Base-by-base conservation (phyloP, 2,888 invertebrate species). In the Chalcosyrphus nemorum region DNA sequence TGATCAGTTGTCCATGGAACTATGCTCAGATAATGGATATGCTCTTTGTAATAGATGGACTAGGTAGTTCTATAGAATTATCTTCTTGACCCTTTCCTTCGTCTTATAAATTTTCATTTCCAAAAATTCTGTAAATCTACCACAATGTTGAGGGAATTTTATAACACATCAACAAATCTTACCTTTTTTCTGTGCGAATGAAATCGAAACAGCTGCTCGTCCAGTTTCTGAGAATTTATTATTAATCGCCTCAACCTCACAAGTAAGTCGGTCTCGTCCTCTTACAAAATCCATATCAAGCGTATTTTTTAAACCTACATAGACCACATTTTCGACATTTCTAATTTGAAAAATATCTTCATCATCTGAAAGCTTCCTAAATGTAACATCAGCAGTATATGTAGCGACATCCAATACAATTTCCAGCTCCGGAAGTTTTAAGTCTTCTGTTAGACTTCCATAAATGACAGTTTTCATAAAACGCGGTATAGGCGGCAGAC, bases 241-340 rank as follows among this genome's bases (percentile, higher is more conserved):
- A 74, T 87, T 82, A 3, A 59, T 45, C 1, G 88, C 89, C 5
- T 63, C 57, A 5, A 89, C 54, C 1, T 71, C 66, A n/a, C 88
- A 80, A 4, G 84, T 57, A 35, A 87, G 56, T 24, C 41, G 70
- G 13, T 35, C 65, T 50, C 66, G 86, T 13, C 61, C 81, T 27
- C 75, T 41, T 3, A 88, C 4, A 43, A 86, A 85, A 2, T 66
- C 59, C 11, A 45, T 65, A 6, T 75, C 80, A 1, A 86, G 27
- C 5, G 35, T 1, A 15, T 52, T 21, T 0, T 19, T 19, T 24
- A 88, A 50, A 5, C 29, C 41, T 13, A 88, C 68, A 21, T 52
- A 54, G 1, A 88, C 68, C 9, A 61, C 32, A 77, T 87, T 86
- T 0, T 29, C 56, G 11, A 24, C 32, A n/a, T 76, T 61, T n/a